Evolutionary conservation across 2,113 vertebrate genomes (phyloP), one percentile per base, ranked within the genome.

Genomic region (Centropus unirufus): DNA sequence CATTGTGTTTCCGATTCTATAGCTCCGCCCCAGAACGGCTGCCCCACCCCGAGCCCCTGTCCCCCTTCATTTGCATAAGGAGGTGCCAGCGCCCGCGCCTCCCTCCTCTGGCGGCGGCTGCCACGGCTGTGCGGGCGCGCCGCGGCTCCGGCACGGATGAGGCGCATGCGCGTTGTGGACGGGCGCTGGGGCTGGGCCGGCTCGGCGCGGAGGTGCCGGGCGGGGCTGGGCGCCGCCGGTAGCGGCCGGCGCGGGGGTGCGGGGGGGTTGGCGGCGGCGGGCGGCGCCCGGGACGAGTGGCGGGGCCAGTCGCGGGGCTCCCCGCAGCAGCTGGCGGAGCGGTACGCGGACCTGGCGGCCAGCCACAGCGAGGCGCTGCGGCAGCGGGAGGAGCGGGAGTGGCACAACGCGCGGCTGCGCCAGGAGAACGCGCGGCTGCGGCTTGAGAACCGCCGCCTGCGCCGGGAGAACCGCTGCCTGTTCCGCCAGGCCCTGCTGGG

Each of bases 311-410:
- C 96, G 69, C 92, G 87, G 61, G 96, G 96, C 19, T 95, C 89
- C 68, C 91, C 46, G 11, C 95, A 89, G 59, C 96, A 97, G 67
- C 95, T 99, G 66, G 98, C 98, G 87, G 97, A 98, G 91, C 98
- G 99, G 52, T 99, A 99, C 91, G 97, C 95, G 61, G 95, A 98
- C 81, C 95, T 99, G 94, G 98, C 98, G 7, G 95, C 96, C 29
- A 98, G 98, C 95, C 98, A 98, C 95, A 89, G 98, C 92, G 98
- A 98, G 77, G 98, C 98, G 83, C 96, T 99, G 83, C 97, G 93
- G 77, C 98, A 98, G 93, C 98, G 98, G 93, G 97, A 99, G 26
- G 98, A 99, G 84, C 97, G 98, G 87, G 99, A 99, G 96, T 94
- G 89, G 47, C 97, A 98, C 47, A 99, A 99, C 78, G 96, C 58